These are phyloP conservation scores for Ibidorhyncha struthersii DNA, from an alignment of 2,113 vertebrate genomes.

Conservation along the genomic window DNA sequence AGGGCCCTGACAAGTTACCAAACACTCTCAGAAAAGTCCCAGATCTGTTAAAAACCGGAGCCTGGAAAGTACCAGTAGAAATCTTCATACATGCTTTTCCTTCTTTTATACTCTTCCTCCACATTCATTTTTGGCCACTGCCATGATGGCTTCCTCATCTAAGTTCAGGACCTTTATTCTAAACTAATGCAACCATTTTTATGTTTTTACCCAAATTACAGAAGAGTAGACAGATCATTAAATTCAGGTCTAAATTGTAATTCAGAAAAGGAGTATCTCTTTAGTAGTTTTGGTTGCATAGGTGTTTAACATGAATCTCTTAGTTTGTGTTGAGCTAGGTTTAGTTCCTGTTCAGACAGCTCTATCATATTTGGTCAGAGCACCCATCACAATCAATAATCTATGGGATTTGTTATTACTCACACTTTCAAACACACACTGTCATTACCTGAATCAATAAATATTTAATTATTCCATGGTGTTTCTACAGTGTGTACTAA, in stretches of 20 bases:
- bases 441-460: not conserved
- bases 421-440: too few relatives aligned
- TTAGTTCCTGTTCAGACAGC: not conserved
- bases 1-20: not conserved
- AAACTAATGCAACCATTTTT: not conserved
- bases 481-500: not conserved
- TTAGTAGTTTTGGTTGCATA: not conserved
- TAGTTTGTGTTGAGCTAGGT: not conserved
- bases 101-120: not conserved
- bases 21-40: not conserved
- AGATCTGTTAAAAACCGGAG: not conserved
- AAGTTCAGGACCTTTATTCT: not conserved
- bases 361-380: not conserved
- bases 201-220: not conserved
- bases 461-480: not conserved
- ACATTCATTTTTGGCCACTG: not conserved
- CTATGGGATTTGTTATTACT: too few relatives aligned
- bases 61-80: not conserved
- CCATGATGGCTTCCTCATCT: not conserved
- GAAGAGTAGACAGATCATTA: not conserved
- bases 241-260: not conserved
- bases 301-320: not conserved
- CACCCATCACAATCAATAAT: not conserved
- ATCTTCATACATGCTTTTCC: too few relatives aligned
- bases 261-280: not conserved